phyloP scores from a whole-genome alignment of 2,888 invertebrate species.

The Microplitis manilae region DNA sequence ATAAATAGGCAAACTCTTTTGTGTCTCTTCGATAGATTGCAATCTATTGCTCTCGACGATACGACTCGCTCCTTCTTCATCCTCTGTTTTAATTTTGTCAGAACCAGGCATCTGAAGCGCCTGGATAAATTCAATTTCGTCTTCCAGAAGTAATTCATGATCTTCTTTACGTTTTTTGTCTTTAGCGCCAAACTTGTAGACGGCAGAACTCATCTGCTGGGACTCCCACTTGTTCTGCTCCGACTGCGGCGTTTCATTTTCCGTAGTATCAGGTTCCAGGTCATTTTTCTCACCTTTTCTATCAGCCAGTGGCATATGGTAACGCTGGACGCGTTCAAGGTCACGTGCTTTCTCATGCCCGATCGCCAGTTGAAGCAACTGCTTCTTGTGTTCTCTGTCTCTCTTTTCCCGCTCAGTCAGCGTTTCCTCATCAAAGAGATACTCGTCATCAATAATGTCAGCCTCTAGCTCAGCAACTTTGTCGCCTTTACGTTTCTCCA shows the following conservation, averaged over 20 bases:
- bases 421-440: slow-evolving; percentile 90
- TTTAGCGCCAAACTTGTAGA: slow-evolving; percentile 94
- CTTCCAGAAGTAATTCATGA: slow-evolving; percentile 94
- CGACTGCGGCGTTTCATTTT: slow-evolving; percentile 79
- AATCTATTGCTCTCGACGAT: slow-evolving; percentile 53
- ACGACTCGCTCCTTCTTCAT: slow-evolving; percentile 71
- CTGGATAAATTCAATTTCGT: slow-evolving; percentile 98
- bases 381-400: slow-evolving; percentile 92
- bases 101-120: slow-evolving; percentile 84
- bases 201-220: slow-evolving; percentile 94
- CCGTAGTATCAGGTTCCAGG: slow-evolving; percentile 84
- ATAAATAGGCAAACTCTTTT: slow-evolving; percentile 93
- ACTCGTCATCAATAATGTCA: slow-evolving; percentile 96
- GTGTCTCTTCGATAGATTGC: slow-evolving; percentile 86
- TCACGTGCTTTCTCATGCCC: slow-evolving; percentile 97
- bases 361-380: slow-evolving; percentile 89
- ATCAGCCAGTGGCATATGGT: slow-evolving; percentile 93
- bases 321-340: slow-evolving; percentile 92
- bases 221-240: slow-evolving; percentile 98
- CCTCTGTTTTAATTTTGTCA: slow-evolving; percentile 67
- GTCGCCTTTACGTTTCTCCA: slow-evolving; percentile 96
- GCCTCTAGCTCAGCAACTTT: slow-evolving; percentile 96
- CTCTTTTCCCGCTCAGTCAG: slow-evolving; percentile 88
- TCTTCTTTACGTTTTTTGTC: slow-evolving; percentile 83
- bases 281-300: slow-evolving; percentile 82